phyloP scores from a whole-genome alignment of 2,888 invertebrate genomes.

The Cheilosia scutellata region DNA sequence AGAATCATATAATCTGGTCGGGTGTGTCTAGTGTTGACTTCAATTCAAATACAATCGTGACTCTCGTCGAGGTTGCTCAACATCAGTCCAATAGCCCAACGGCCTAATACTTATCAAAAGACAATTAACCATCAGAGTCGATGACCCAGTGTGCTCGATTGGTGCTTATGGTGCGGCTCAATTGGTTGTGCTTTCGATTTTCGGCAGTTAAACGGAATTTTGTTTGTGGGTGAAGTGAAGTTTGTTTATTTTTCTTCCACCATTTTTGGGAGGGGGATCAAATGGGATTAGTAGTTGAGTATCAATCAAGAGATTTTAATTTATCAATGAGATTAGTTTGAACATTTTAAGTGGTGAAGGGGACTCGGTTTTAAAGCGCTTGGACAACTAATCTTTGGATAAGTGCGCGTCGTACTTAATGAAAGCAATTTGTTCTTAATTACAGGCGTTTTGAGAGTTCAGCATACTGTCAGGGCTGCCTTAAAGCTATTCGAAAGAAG shows the following conservation, averaged over 20 bases:
- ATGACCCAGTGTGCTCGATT: conserved; percentile 53
- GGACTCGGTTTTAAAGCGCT: neutral
- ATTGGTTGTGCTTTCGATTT: conserved; percentile 50
- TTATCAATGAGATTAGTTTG: conserved; percentile 20
- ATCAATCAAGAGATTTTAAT: conserved; percentile 32
- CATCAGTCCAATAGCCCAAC: neutral
- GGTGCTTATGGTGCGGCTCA: conserved; percentile 1
- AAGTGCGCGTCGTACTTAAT: neutral
- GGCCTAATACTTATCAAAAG: conserved; percentile 33
- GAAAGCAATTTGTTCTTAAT: conserved; percentile 51
- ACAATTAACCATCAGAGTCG: conserved; percentile 52
- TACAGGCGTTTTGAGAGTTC: conserved; percentile 13
- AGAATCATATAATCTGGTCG: conserved; percentile 26
- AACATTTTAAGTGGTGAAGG: conserved; percentile 26
- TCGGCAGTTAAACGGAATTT: neutral
- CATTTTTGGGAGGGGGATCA: neutral
- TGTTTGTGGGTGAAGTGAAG: conserved; percentile 5
- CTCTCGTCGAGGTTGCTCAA: conserved; percentile 14
- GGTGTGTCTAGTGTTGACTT: conserved; percentile 38
- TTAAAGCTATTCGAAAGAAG: conserved; percentile 3
- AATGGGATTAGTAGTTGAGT: conserved; percentile 34
- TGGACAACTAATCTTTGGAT: conserved; percentile 1
- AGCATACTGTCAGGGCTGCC: neutral
- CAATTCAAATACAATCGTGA: conserved; percentile 12
- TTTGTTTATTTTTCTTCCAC: conserved; percentile 24